Percentiles rank a stretch among this genome's conserved stretches.
Evolutionary conservation across 2,113 vertebrate species (phyloP).

Genomic region (Apeltes quadracus): DNA sequence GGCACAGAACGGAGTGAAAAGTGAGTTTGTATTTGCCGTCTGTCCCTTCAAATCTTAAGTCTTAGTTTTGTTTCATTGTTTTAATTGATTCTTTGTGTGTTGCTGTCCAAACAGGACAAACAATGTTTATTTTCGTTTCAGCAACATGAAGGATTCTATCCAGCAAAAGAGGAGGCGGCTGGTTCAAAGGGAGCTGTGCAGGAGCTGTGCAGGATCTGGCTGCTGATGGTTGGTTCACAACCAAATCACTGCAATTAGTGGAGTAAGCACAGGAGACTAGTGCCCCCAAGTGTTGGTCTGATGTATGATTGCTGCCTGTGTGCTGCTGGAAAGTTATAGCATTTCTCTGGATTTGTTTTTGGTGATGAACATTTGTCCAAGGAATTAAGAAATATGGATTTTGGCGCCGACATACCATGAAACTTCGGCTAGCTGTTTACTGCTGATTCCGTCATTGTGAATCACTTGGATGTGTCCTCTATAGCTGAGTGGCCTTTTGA

Average conservation of each 20-base stretch:
- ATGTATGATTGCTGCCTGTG: constrained; percentile 23
- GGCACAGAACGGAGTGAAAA: constrained; percentile 43
- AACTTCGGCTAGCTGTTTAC: constrained; percentile 8
- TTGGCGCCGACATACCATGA: background rate
- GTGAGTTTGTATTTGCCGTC: constrained; percentile 20
- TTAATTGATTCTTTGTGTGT: constrained; percentile 11
- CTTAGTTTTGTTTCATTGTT: constrained; percentile 24
- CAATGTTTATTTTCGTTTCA: constrained; percentile 13
- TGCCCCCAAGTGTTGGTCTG: constrained; percentile 71
- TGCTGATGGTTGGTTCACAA: constrained; percentile 46
- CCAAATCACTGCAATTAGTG: constrained; percentile 68
- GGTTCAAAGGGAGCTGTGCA: constrained; percentile 49
- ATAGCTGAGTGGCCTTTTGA: background rate
- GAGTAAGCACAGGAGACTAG: constrained; percentile 64
- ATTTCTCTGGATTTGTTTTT: background rate
- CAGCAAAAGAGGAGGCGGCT: constrained; percentile 25
- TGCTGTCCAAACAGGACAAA: constrained; percentile 14
- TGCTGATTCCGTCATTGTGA: constrained; percentile 11
- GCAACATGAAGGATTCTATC: constrained; percentile 42
- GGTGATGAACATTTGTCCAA: background rate
- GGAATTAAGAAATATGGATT: background rate
- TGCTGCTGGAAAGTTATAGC: constrained; percentile 1
- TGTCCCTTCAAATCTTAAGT: constrained; percentile 27
- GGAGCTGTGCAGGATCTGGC: constrained; percentile 55
- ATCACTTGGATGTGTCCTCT: background rate